Evolutionary conservation across 2,888 invertebrate genomes (phyloP), one percentile per base, ranked within the genome.

Genomic region (Acleris laterana): DNA sequence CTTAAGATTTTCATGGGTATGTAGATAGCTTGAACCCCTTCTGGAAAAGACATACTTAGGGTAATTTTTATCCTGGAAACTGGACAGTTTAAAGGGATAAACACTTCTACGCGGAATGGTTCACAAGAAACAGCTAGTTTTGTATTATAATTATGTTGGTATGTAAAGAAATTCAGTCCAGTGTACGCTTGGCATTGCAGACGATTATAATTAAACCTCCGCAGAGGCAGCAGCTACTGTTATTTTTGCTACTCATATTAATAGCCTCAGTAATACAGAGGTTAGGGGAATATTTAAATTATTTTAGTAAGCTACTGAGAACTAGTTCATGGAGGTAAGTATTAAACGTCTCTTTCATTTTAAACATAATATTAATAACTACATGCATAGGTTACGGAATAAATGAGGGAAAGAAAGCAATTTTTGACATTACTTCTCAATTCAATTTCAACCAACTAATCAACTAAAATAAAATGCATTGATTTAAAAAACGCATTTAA

Each of bases 121-220:
- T 42, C 16, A 9, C 3, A 1, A 5, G 16, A 16, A 42, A 28
- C 7, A 42, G 42, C 42, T 42, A 42, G 42, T 42, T 42, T 44
- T n/a, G 13, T 38, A 9, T n/a, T 5, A n/a, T 44, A 44, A n/a
- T 46, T 46, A 3, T 17, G 17, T 46, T n/a, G 46, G n/a, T 71
- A 57, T 69, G 68, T 42, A 68, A 69, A 64, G 73, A 72, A 74
- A 76, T 74, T 71, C 67, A 70, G 68, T 72, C 48, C 44, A 52
- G 20, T 72, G 74, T 73, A 68, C 53, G 66, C 75, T 80, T 82
- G 78, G 79, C 81, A 79, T 72, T 77, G 76, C 77, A 79, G 70
- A 78, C 74, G 71, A 75, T 73, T 80, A 77, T 78, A 79, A 82
- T 80, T 78, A 79, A 78, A 77, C 70, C 64, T 70, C 74, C 71